Evolutionary conservation across 2,888 invertebrate species (phyloP).

Genomic region (Agrochola lychnidis): DNA sequence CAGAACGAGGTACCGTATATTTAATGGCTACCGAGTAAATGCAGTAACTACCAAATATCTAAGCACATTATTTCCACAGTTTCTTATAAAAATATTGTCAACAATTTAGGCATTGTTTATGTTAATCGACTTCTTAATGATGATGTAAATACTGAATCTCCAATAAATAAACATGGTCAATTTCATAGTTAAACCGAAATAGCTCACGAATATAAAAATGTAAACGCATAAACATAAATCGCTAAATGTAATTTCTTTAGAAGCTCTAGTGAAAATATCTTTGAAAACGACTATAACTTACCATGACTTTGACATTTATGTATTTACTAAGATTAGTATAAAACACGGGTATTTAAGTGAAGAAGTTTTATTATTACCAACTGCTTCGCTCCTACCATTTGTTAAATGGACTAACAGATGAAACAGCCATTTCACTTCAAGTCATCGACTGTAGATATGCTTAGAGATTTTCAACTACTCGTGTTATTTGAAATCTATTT

Average conservation of each 20-base stretch:
- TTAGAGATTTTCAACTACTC: neutral
- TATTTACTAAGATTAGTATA: constrained; percentile 59
- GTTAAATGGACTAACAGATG: constrained; percentile 20
- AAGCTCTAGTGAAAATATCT: constrained; percentile 51
- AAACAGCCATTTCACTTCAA: constrained; percentile 25
- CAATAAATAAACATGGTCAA: constrained; percentile 14
- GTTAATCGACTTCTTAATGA: constrained; percentile 11
- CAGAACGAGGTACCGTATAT: constrained; percentile 45
- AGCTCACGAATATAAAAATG: constrained; percentile 38
- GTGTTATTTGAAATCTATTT: neutral
- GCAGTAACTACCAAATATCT: neutral
- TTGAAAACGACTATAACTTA: constrained; percentile 58
- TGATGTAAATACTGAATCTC: neutral
- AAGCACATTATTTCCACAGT: neutral
- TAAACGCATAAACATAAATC: constrained; percentile 40
- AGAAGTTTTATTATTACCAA: constrained; percentile 52
- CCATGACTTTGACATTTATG: constrained; percentile 64
- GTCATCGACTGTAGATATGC: neutral
- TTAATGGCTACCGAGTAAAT: constrained; percentile 37
- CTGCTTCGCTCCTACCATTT: constrained; percentile 36
- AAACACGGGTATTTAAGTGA: constrained; percentile 50
- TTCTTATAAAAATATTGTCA: constrained; percentile 12
- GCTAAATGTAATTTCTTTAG: constrained; percentile 41
- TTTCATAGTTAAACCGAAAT: constrained; percentile 2
- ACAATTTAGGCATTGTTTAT: neutral